Percentiles rank a stretch among this genome's conserved stretches.
These are phyloP conservation scores for Molorchus minor DNA, from an alignment of 2,888 invertebrate species.

Conservation along the genomic window DNA sequence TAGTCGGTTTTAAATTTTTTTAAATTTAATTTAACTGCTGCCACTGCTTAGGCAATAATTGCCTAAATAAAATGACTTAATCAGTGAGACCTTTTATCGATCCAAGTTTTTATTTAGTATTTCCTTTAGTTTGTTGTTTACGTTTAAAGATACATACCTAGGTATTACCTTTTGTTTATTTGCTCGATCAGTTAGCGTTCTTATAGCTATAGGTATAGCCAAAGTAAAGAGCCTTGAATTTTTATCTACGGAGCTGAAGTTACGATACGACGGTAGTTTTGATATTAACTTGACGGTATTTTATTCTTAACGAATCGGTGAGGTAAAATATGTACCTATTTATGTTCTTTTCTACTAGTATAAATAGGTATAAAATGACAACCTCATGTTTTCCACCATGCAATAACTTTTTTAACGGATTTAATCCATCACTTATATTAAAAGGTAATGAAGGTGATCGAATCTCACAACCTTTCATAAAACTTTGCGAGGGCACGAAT, in stretches of 20 bases:
- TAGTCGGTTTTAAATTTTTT: conserved; percentile 29
- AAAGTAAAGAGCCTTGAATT: conserved; percentile 55
- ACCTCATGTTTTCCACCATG: too few species aligned
- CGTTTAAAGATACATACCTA: conserved; percentile 5
- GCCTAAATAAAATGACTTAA: conserved; percentile 5
- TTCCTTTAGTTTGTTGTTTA: conserved; percentile 27
- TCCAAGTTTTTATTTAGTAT: conserved; percentile 26
- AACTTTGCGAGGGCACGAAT: background rate
- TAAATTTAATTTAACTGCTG: conserved; percentile 21
- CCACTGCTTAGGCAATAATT: conserved; percentile 13
- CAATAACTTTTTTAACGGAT: too few species aligned
- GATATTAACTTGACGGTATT: conserved; percentile 44
- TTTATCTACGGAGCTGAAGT: conserved; percentile 49
- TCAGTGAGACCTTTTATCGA: background rate
- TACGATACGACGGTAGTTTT: conserved; percentile 48
- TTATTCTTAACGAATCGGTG: too few species aligned
- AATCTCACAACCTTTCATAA: too few species aligned
- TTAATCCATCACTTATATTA: too few species aligned
- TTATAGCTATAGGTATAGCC: conserved; percentile 46
- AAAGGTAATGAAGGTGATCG: background rate
- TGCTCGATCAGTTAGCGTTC: conserved; percentile 41
- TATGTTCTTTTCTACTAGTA: too few species aligned
- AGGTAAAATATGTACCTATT: too few species aligned
- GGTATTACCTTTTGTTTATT: conserved; percentile 35
- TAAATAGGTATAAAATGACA: too few species aligned